These are phyloP conservation scores for Drosophila virilis DNA, from an alignment of 1,140 invertebrate genomes.

Conservation along the genomic window DNA sequence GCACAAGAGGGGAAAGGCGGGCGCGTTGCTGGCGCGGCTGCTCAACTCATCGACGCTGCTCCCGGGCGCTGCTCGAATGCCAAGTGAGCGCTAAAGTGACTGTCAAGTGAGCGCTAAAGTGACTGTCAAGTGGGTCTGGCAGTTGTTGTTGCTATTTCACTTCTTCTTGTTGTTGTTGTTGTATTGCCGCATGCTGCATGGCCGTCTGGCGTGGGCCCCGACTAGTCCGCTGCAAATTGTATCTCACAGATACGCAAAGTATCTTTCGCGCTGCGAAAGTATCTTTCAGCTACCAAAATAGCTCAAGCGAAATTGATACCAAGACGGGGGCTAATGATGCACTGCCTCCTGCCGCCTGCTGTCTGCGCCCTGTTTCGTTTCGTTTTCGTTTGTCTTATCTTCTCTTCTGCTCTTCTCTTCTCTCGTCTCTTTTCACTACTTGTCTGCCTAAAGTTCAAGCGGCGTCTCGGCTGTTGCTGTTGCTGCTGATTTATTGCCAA, in stretches of 20 bases:
- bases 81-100: conserved; percentile 46
- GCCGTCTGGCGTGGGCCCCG: conserved; percentile 33
- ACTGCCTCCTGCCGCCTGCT: conserved; percentile 29
- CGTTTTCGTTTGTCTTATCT: conserved; percentile 31
- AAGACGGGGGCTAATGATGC: conserved; percentile 33
- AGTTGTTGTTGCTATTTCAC: not conserved
- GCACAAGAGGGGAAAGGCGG: conserved; percentile 7
- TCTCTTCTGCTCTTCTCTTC: conserved; percentile 25
- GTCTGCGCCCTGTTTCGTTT: conserved; percentile 19
- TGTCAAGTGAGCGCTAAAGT: conserved; percentile 25
- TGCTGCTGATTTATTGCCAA: conserved; percentile 77
- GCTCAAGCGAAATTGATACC: conserved; percentile 21
- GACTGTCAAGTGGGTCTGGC: conserved; percentile 58
- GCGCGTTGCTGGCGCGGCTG: conserved; percentile 5
- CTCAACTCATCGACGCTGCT: conserved; percentile 75
- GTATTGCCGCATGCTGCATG: conserved; percentile 51
- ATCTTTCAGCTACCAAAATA: conserved; percentile 45
- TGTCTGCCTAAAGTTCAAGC: conserved; percentile 35
- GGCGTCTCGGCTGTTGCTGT: conserved; percentile 17
- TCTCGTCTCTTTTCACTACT: conserved; percentile 23
- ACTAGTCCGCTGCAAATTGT: conserved; percentile 13
- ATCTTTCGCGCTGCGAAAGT: not conserved
- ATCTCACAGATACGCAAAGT: conserved; percentile 8
- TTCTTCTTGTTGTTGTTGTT: conserved; percentile 23
- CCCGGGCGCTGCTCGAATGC: conserved; percentile 57